A percentile compares a stretch with the other conserved stretches of the same genome.
These are phyloP conservation scores for Sitta europaea DNA, from an alignment of 2,113 vertebrate genomes.

Conservation along the genomic window DNA sequence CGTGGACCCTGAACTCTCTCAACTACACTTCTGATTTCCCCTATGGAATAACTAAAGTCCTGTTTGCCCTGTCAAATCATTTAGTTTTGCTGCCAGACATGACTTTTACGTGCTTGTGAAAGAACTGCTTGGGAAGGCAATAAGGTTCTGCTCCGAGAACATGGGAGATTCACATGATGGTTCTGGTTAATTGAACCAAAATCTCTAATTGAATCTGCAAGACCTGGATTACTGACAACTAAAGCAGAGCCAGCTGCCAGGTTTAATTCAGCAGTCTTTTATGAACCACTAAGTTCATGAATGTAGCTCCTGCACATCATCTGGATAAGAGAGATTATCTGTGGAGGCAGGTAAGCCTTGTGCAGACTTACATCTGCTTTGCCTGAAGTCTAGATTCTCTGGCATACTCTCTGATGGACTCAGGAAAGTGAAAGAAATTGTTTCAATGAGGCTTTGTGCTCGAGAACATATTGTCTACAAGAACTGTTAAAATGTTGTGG, in stretches of 20 bases:
- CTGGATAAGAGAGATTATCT: neutral
- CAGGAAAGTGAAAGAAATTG: neutral
- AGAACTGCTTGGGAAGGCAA: neutral
- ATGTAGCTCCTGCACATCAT: neutral
- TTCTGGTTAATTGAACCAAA: constrained; percentile 37
- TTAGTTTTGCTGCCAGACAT: neutral
- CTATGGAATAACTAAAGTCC: neutral
- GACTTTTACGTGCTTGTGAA: neutral
- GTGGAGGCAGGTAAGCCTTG: neutral
- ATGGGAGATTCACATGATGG: neutral
- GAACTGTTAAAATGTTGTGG: no score
- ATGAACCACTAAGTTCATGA: neutral
- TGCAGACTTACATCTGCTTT: neutral
- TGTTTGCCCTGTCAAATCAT: neutral
- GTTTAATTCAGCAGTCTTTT: constrained; percentile 7
- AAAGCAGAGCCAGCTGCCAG: neutral
- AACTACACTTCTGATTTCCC: neutral
- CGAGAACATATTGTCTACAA: neutral
- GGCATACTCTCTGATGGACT: neutral
- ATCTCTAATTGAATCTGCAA: constrained; percentile 35
- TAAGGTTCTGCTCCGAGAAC: neutral
- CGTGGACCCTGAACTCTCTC: neutral
- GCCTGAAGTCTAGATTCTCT: neutral
- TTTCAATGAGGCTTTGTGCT: neutral
- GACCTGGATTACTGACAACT: constrained; percentile 6